Conservation (phyloP, 2,888 invertebrate species). For the Tipula helvola region DNA sequence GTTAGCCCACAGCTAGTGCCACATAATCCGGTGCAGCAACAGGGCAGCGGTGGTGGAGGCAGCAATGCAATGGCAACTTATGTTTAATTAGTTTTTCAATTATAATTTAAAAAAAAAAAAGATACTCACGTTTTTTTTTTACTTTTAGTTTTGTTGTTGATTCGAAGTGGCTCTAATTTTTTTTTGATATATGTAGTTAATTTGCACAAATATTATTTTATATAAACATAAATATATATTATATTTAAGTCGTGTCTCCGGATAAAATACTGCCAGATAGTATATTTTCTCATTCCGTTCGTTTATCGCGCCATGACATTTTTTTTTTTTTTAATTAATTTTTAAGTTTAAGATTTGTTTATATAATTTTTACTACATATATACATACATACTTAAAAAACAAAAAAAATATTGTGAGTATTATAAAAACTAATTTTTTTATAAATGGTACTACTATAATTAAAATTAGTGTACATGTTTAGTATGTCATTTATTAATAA, state of each 20-base stretch:
- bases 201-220: neutral
- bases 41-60: conserved; percentile 25
- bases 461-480: neutral
- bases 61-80: conserved; percentile 46
- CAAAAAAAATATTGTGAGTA: neutral
- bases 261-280: neutral
- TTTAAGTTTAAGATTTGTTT: neutral
- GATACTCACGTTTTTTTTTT: neutral
- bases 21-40: conserved; percentile 34
- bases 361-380: neutral
- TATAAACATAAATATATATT: neutral
- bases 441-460: neutral
- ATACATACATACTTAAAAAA: neutral
- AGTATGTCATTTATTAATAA: neutral
- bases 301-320: neutral
- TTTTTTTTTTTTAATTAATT: neutral
- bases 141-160: neutral
- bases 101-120: neutral
- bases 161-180: neutral
- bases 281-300: neutral
- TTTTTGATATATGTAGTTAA: neutral
- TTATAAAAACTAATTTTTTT: neutral
- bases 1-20: conserved; percentile 35
- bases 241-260: neutral
- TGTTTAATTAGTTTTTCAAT: conserved; percentile 36